A percentile compares a stretch with the other conserved stretches of the same genome.
phyloP scores from a whole-genome alignment of 2,113 vertebrate species.

The Passerina amoena region DNA sequence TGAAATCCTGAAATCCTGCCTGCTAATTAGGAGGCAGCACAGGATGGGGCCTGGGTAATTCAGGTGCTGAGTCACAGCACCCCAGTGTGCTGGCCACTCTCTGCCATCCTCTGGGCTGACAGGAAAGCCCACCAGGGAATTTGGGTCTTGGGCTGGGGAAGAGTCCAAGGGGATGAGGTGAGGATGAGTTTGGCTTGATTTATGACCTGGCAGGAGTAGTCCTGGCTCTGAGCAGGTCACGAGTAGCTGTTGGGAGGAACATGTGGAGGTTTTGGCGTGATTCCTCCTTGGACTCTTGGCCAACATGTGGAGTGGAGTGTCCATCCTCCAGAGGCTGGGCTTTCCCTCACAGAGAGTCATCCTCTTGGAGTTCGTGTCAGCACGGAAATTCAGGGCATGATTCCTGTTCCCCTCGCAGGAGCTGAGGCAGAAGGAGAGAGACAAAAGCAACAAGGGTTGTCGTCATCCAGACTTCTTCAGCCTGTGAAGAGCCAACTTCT shows the following conservation, averaged over 20 bases:
- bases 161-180: neutral
- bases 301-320: accelerated
- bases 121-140: neutral
- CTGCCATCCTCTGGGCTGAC: neutral
- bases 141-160: neutral
- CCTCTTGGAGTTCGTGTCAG: accelerated
- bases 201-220: accelerated
- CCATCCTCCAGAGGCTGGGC: neutral
- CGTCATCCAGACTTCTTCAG: neutral
- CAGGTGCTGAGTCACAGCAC: neutral
- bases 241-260: neutral
- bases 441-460: neutral
- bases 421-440: neutral
- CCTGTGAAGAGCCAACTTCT: neutral
- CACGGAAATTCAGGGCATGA: accelerated
- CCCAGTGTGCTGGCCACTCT: accelerated
- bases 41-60: neutral
- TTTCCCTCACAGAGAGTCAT: neutral
- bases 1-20: neutral
- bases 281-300: neutral
- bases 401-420: neutral
- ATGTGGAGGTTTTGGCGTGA: neutral
- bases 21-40: slow-evolving; percentile 30
- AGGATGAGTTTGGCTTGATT: neutral
- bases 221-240: accelerated